Conservation (phyloP, 2,113 vertebrate species). For the Elachura formosa region DNA sequence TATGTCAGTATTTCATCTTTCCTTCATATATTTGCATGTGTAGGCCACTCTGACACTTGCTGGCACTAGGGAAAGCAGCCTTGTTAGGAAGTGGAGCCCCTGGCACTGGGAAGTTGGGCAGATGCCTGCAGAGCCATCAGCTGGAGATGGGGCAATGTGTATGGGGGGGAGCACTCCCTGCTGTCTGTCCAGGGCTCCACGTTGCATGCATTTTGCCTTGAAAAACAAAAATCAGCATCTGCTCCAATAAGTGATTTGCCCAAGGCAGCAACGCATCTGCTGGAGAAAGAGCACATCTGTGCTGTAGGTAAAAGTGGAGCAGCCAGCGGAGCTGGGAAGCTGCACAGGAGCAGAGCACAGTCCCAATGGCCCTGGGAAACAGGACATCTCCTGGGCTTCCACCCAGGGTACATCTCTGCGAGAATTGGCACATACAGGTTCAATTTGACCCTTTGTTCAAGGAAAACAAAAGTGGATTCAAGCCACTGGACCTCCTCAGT, state of each 20-base stretch:
- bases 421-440: neutral
- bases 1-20: neutral
- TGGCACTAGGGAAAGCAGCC: neutral
- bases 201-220: neutral
- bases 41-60: accelerated
- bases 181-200: neutral
- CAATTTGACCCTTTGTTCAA: neutral
- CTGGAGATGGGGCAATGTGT: neutral
- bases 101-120: neutral
- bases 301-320: neutral
- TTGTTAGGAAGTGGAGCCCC: neutral
- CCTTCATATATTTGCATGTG: neutral
- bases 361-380: neutral
- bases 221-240: neutral
- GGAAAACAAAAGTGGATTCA: neutral
- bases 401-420: neutral
- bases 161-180: accelerated
- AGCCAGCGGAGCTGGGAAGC: neutral
- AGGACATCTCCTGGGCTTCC: neutral
- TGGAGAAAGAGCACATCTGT: neutral
- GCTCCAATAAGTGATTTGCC: neutral
- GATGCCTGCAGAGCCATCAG: neutral
- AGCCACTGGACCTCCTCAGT: neutral
- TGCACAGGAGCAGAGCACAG: neutral
- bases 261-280: neutral